Evolutionary conservation across 2,797 vertebrate genomes (phyloP), one percentile per base, ranked within the genome.

Genomic region (Lophotriccus pileatus): DNA sequence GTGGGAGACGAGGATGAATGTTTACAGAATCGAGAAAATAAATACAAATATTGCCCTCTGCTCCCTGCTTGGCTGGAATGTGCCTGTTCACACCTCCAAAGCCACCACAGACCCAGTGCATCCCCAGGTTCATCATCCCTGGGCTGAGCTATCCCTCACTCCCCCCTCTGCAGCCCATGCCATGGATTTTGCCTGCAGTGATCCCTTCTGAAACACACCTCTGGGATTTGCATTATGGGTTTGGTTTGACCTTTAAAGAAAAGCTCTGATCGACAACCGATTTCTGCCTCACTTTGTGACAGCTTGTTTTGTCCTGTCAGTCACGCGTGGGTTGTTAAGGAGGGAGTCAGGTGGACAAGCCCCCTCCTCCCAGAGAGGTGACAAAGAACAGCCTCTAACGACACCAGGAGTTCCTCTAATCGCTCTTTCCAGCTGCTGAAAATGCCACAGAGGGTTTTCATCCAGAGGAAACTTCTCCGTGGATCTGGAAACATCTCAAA

Each of bases 211-310:
- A 67, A 80, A 46, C 9, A 27, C 5, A 23, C 36, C 53, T 30
- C 66, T 34, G 69, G 43, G 60, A 5, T 46, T 64, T 77, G 52
- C n/a, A 24, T 60, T 28, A 8, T 32, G 10, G 6, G 44, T 75
- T 74, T 24, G 37, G 37, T 49, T 17, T 81, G 85, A 81, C 83
- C 94, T 94, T 95, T 81, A 21, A 36, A 81, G 88, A 49, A 85
- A 80, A 86, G 69, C 90, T 93, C 58, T 56, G 12, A 88, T 70
- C 1, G 17, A 87, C 79, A 30, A 9, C 47, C 49, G 6, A 32
- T 83, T 93, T 30, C 60, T 70, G 50, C 37, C 80, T 84, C 58
- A 2, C 34, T 83, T 55, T 6, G 58, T 87, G 92, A 32, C 85
- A 60, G 60, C 52, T 88, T 24, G 14, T 68, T 94, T 23, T 52